Evolutionary conservation across 2,797 vertebrate genomes (phyloP), one percentile per base, ranked within the genome.

Genomic region (Poecilia velifera): DNA sequence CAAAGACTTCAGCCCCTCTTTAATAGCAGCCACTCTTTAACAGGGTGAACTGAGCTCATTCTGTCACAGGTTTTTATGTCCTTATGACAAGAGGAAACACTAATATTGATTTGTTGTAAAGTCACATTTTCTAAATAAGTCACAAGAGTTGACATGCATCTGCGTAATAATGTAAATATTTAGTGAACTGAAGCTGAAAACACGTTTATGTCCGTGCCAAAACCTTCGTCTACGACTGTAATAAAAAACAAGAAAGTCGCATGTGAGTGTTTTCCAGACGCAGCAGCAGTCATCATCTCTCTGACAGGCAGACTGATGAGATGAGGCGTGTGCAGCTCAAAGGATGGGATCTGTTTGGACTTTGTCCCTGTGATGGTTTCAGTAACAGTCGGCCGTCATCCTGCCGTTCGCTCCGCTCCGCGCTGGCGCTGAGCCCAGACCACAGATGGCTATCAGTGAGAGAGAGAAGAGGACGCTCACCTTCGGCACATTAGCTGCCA

Each of bases 261-360:
- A 10, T 43, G 36, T 43, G 39, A 45, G 41, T n/a, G 68, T n/a
- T 72, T 46, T 72, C 68, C n/a, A 76, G 78, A 46, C 41, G 47
- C 1, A 49, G 68, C 66, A 3, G 46, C 73, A 57, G 76, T 20
- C 78, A 10, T 59, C 70, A 10, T 59, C 70, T 57, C 70, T 76
- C 77, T 82, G 84, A 80, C 88, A 86, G 73, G 45, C 78, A 76
- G 84, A 88, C 51, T 45, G 76, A 88, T 81, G 78, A 86, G 78
- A 83, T 10, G 70, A 71, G 82, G 41, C 85, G 70, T 80, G 76
- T 55, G 75, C 55, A 43, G 72, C 86, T 91, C 87, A 86, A 88
- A 91, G 85, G 86, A 80, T 72, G 36, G 70, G 87, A 84, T 91
- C 89, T 81, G 85, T 78, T 90, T 78, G 51, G 88, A 87, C 62